Evolutionary conservation across 2,888 invertebrate species (phyloP).

Genomic region (Drosophila subquinaria): DNA sequence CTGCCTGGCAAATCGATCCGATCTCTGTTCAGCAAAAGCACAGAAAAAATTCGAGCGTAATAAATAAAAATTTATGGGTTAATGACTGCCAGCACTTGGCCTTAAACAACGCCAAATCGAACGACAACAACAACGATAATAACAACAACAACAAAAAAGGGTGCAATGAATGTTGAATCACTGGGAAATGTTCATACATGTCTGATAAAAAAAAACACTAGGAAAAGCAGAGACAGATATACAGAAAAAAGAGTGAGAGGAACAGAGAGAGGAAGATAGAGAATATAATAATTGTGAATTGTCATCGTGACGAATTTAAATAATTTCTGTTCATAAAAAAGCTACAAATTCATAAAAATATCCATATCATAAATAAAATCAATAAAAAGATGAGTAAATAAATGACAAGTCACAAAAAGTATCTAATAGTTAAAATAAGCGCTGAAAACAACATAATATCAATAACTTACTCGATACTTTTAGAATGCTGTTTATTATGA

Average conservation of each 20-base stretch:
- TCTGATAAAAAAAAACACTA: slow-evolving; percentile 16
- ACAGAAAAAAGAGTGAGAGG: background rate
- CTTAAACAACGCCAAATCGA: slow-evolving; percentile 14
- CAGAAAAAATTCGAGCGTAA: slow-evolving; percentile 24
- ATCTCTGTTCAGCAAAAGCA: background rate
- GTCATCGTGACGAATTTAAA: slow-evolving; percentile 20
- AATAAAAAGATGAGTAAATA: background rate
- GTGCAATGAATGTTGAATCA: slow-evolving; percentile 16
- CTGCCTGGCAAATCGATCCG: slow-evolving; percentile 7
- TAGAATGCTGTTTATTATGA: background rate
- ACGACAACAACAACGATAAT: slow-evolving; percentile 8
- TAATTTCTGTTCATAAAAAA: background rate
- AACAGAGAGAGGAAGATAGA: background rate
- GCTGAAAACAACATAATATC: too few species aligned
- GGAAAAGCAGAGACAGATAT: background rate
- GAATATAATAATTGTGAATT: background rate
- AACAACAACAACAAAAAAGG: slow-evolving; percentile 5
- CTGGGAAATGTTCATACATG: slow-evolving; percentile 6
- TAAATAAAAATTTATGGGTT: slow-evolving; percentile 63
- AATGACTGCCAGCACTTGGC: slow-evolving; percentile 27
- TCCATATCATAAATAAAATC: background rate
- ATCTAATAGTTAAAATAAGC: too few species aligned
- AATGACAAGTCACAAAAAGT: slow-evolving; percentile 1
- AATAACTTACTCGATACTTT: background rate
- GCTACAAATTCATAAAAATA: background rate